Conservation (phyloP, 2,113 vertebrate species). For the Brachyhypopomus occidentalis region DNA sequence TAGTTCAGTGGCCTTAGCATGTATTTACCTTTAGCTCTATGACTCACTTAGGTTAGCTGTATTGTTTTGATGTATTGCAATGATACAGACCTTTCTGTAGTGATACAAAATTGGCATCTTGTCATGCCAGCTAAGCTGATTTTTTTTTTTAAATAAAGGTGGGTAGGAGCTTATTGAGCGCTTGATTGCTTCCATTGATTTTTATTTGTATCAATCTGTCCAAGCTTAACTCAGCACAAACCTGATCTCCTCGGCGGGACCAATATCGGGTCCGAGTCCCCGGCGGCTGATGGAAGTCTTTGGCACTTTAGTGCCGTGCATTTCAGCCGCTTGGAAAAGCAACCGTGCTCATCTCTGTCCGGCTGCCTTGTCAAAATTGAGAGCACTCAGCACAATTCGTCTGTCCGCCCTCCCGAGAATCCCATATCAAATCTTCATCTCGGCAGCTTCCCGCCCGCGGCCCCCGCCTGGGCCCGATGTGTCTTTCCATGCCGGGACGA, state of each 20-base stretch:
- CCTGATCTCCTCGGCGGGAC: neutral
- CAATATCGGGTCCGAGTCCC: neutral
- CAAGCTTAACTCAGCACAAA: slow-evolving; percentile 20
- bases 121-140: slow-evolving; percentile 5
- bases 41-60: neutral
- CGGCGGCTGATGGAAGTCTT: neutral
- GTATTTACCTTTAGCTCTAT: neutral
- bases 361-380: slow-evolving; percentile 17
- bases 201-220: slow-evolving; percentile 27
- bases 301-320: neutral
- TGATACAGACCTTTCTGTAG: neutral
- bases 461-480: neutral
- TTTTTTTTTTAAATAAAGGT: neutral
- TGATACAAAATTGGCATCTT: slow-evolving; percentile 10
- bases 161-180: neutral
- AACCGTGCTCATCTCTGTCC: neutral
- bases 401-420: slow-evolving; percentile 12
- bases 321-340: slow-evolving; percentile 11
- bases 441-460: neutral
- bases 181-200: slow-evolving; percentile 24
- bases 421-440: slow-evolving; percentile 18
- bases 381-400: slow-evolving; percentile 22
- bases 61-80: slow-evolving; percentile 5
- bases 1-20: neutral
- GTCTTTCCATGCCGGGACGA: neutral